Evolutionary conservation across 2,888 invertebrate genomes (phyloP).

Genomic region (Lobophora halterata): DNA sequence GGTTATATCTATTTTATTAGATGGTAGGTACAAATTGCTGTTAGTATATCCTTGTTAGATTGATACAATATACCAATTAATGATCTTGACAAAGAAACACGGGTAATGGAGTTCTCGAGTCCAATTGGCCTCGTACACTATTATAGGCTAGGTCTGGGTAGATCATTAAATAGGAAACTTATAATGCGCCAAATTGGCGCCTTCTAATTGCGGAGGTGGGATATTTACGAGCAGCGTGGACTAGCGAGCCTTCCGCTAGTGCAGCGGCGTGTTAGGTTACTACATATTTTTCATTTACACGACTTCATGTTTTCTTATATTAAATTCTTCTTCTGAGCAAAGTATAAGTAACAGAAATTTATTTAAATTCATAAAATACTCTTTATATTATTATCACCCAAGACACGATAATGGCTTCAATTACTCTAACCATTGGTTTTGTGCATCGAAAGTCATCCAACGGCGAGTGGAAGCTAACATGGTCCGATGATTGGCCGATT

Average conservation of each 20-base stretch:
- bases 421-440: slow-evolving; percentile 31
- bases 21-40: too few species aligned
- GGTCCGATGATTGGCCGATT: slow-evolving; percentile 49
- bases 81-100: too few species aligned
- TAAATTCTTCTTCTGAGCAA: not conserved
- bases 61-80: too few species aligned
- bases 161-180: slow-evolving; percentile 39
- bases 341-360: not conserved
- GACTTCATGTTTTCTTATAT: not conserved
- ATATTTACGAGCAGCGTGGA: slow-evolving; percentile 67
- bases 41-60: too few species aligned
- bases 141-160: slow-evolving; percentile 1
- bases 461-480: slow-evolving; percentile 35
- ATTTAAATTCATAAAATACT: slow-evolving; percentile 7
- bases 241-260: slow-evolving; percentile 48
- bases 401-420: slow-evolving; percentile 28
- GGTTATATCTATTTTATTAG: too few species aligned
- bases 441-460: slow-evolving; percentile 32
- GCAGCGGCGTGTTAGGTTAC: too few species aligned
- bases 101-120: not conserved
- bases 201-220: slow-evolving; percentile 70
- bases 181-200: slow-evolving; percentile 71
- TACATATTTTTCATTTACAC: slow-evolving; percentile 1
- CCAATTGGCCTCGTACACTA: slow-evolving; percentile 7
- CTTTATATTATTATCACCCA: slow-evolving; percentile 16